These are phyloP conservation scores for Lycaena phlaeas DNA, from an alignment of 2,888 invertebrate species.

Conservation along the genomic window DNA sequence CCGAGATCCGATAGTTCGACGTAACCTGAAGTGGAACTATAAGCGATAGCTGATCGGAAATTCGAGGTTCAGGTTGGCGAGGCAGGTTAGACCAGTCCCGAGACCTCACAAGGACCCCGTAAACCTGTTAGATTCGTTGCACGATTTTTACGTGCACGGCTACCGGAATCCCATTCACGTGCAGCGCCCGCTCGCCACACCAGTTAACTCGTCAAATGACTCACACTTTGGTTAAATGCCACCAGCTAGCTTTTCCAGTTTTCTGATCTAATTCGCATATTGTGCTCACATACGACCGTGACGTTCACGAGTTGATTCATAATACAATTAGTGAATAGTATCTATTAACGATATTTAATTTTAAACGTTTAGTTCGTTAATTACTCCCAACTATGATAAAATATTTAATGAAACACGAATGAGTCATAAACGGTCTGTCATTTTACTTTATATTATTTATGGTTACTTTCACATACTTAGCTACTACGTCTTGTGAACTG, in stretches of 20 bases:
- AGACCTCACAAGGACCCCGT: slow-evolving; percentile 71
- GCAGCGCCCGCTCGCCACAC: slow-evolving; percentile 54
- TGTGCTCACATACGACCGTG: slow-evolving; percentile 30
- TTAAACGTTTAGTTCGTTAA: not conserved
- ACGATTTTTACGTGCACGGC: slow-evolving; percentile 73
- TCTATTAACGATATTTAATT: too few species aligned
- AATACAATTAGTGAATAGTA: slow-evolving; percentile 5
- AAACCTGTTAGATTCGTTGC: slow-evolving; percentile 74
- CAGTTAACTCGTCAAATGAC: slow-evolving; percentile 71
- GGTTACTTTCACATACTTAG: too few species aligned
- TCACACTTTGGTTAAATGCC: slow-evolving; percentile 65
- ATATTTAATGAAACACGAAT: not conserved
- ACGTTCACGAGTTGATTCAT: slow-evolving; percentile 1
- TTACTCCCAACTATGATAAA: not conserved
- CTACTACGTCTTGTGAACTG: too few species aligned
- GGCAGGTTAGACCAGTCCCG: slow-evolving; percentile 74
- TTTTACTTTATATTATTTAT: slow-evolving; percentile 1
- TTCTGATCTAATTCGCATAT: slow-evolving; percentile 62
- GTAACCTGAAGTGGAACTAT: slow-evolving; percentile 30
- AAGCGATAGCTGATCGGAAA: slow-evolving; percentile 64
- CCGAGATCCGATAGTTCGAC: slow-evolving; percentile 15
- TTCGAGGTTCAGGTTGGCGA: slow-evolving; percentile 65
- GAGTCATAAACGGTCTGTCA: not conserved
- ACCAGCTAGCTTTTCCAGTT: slow-evolving; percentile 70
- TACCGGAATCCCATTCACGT: slow-evolving; percentile 71